Conservation (phyloP, 35 echinoderm and acorn worm genomes). For the Ptychodera flava region DNA sequence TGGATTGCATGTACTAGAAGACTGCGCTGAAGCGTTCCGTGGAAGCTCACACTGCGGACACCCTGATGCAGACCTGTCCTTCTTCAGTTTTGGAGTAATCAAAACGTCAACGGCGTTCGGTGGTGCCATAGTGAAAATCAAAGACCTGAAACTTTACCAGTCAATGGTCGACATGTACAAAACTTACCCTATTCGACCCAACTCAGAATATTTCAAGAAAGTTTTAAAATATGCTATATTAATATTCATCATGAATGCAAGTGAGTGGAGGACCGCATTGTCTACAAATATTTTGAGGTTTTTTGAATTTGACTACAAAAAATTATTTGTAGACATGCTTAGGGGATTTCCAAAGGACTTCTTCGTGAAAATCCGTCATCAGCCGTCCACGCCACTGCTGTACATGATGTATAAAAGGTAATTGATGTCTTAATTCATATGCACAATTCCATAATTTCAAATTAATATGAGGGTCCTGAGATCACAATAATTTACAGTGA, state of each 20-base stretch:
- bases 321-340: constrained; percentile 11
- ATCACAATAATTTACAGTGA: no score
- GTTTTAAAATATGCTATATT: constrained; percentile 54
- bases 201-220: constrained; percentile 51
- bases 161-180: constrained; percentile 61
- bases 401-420: constrained; percentile 3
- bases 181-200: constrained; percentile 50
- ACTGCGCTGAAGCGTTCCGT: constrained; percentile 68
- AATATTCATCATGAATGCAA: constrained; percentile 30
- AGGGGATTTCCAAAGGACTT: background rate
- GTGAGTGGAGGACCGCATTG: constrained; percentile 8
- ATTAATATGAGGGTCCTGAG: no score
- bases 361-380: constrained; percentile 40
- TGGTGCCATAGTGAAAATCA: constrained; percentile 67
- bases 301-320: constrained; percentile 41
- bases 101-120: constrained; percentile 69
- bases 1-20: constrained; percentile 66
- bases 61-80: constrained; percentile 66
- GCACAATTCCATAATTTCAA: no score
- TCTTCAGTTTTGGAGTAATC: constrained; percentile 82
- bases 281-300: constrained; percentile 6
- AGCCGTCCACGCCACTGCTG: constrained; percentile 32
- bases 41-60: constrained; percentile 50
- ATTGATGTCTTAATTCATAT: background rate
- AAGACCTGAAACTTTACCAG: constrained; percentile 42